Evolutionary conservation across 2,797 vertebrate genomes (phyloP), one percentile per base, ranked within the genome.

Genomic region (Gymnopithys bicolor): DNA sequence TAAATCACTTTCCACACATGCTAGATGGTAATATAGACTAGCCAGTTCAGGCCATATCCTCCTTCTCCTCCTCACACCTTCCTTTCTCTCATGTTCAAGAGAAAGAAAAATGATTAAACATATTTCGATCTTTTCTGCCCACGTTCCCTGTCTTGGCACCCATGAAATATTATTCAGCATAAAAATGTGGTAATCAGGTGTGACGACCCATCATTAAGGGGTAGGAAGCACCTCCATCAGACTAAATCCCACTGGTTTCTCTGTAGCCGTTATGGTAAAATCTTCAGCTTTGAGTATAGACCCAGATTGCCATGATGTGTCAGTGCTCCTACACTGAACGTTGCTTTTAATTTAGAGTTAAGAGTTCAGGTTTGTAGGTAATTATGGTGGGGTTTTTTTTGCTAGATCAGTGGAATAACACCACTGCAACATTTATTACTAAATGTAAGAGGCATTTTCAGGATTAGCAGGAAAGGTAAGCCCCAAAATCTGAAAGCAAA

Each of bases 401-500:
- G 5, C 41, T 80, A 90, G 76, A 71, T 90, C 91, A 94, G 70
- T 78, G 83, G 64, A 84, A 85, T 85, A 94, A 68, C 89, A 94
- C 91, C 95, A 91, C 95, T 94, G 70, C 59, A 91, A 96, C 66
- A 45, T 52, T 94, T 95, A 87, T 87, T 80, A 89, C 67, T 91
- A 84, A 94, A 96, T 71, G 1, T 92, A 96, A 96, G 52, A 80
- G 73, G 68, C 46, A 87, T 59, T 93, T 93, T 91, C 71, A 95
- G 87, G 67, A 95, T 92, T 80, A 91, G 19, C 43, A 77, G 84
- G 83, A 97, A 96, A 87, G 64, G 64, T 70, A 95, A 96, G 6
- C 71, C 81, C 87, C 86, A 94, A 87, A 59, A 87, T 80, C 85
- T 85, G 89, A 95, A 97, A 97, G 81, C 45, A 95, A 95, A 96